Base-by-base conservation (phyloP, 2,888 invertebrate species). In the Drosophila nr. fundita region DNA sequence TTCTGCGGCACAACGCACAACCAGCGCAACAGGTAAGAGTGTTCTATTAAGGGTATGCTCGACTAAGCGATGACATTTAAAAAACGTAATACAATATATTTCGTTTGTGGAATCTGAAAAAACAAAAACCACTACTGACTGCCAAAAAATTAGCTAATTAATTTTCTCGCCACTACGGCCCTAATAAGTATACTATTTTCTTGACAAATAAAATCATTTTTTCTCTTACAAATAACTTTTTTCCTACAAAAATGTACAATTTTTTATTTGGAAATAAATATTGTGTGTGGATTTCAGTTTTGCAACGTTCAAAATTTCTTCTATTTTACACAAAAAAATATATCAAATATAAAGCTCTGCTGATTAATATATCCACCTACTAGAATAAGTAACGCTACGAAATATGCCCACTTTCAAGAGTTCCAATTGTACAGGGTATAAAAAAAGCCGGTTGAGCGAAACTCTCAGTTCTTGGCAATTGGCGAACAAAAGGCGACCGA, bases 391-490 rank as follows among this genome's bases (percentile, higher is more conserved):
- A 45, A 0, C 13, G 7, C 21, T 8, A 45, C 2, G 4, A 24
- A 45, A 45, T 45, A 45, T 45, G 8, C 24, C 24, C 15, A 15
- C 8, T 24, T 24, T 24, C 4, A 15, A 15, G 4, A 7, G 15
- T 42, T 49, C 4, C 29, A 50, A 58, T 57, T 36, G 10, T 15
- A 61, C 50, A 67, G 67, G 76, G 76, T 64, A 70, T 67, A 32
- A 55, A 70, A 75, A 66, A 80, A 72, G 77, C 63, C 72, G 77
- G 81, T 80, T 40, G 68, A 42, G 50, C 36, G 60, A 40, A 61
- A 53, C 29, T 55, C 32, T 42, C 13, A 15, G 64, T 64, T 69
- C 66, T 74, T 48, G 53, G 59, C 55, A 62, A 73, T 58, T 68
- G 65, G 45, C 70, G 21, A 80, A 62, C 70, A 80, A 71, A 78